Conservation (phyloP, 1,140 invertebrate genomes). For the Drosophila ficusphila region DNA sequence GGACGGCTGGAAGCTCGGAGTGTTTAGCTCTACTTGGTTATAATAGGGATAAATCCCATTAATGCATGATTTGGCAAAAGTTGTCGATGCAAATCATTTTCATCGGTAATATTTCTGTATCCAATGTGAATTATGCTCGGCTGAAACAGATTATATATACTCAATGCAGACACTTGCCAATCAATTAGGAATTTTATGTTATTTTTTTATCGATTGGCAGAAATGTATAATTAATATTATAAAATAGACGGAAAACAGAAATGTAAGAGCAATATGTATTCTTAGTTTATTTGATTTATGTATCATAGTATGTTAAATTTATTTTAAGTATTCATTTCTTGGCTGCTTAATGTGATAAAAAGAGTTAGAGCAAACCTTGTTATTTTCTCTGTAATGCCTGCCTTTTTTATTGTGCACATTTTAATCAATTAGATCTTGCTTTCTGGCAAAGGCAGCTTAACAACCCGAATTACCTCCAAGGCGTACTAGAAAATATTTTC, state of each 20-base stretch:
- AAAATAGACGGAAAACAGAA: neutral
- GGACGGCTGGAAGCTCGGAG: slow-evolving; percentile 2
- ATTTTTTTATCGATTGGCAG: neutral
- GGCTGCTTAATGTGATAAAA: too few relatives aligned
- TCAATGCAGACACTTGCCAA: slow-evolving; percentile 31
- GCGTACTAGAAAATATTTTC: slow-evolving; percentile 28
- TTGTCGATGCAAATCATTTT: slow-evolving; percentile 25
- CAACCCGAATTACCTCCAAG: slow-evolving; percentile 59
- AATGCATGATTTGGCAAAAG: slow-evolving; percentile 46
- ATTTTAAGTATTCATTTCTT: neutral
- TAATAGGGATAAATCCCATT: slow-evolving; percentile 45
- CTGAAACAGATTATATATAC: neutral
- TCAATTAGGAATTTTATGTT: neutral
- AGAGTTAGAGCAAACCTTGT: neutral
- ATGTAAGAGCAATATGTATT: too few relatives aligned
- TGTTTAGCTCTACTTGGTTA: slow-evolving; percentile 18
- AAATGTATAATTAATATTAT: neutral
- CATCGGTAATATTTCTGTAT: slow-evolving; percentile 11
- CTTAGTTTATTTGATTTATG: neutral
- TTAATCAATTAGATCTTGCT: slow-evolving; percentile 32
- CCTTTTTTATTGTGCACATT: slow-evolving; percentile 8
- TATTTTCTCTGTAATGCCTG: neutral
- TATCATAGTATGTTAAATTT: neutral
- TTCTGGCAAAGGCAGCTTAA: slow-evolving; percentile 47
- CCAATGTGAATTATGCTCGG: slow-evolving; percentile 14